These are phyloP conservation scores for Lasioglossum pauxillum DNA, from an alignment of 2,888 invertebrate genomes.

Conservation along the genomic window DNA sequence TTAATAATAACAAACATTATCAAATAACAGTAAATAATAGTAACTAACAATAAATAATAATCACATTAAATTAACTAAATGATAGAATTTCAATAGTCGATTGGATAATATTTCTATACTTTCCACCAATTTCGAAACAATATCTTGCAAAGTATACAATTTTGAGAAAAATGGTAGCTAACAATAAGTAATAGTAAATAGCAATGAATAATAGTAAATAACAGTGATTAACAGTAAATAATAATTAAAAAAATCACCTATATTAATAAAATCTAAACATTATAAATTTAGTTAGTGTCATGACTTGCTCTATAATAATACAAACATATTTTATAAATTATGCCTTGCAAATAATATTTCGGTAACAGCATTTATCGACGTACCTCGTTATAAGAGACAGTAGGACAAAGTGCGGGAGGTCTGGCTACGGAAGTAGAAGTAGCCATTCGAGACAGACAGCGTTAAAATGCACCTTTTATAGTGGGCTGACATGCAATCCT, in stretches of 20 bases:
- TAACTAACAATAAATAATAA: background rate
- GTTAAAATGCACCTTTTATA: background rate
- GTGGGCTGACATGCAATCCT: constrained; percentile 1
- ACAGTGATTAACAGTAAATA: background rate
- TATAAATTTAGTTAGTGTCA: too few relatives aligned
- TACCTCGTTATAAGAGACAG: background rate
- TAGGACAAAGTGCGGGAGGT: background rate
- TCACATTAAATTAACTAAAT: background rate
- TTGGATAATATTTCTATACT: background rate
- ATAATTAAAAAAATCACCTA: background rate
- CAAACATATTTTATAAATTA: background rate
- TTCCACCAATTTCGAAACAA: background rate
- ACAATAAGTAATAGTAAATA: background rate
- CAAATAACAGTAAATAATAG: too few relatives aligned
- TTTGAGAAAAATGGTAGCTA: background rate
- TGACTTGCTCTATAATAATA: background rate
- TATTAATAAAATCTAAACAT: background rate
- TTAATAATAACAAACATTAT: too few relatives aligned
- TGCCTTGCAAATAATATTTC: background rate
- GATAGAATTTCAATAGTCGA: too few relatives aligned
- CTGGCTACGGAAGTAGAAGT: constrained; percentile 11
- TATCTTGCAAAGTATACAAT: background rate
- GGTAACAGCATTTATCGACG: background rate
- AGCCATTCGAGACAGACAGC: constrained; percentile 10
- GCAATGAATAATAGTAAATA: background rate